Evolutionary conservation across 2,888 invertebrate genomes (phyloP).

Genomic region (Eumerus sabulonum): DNA sequence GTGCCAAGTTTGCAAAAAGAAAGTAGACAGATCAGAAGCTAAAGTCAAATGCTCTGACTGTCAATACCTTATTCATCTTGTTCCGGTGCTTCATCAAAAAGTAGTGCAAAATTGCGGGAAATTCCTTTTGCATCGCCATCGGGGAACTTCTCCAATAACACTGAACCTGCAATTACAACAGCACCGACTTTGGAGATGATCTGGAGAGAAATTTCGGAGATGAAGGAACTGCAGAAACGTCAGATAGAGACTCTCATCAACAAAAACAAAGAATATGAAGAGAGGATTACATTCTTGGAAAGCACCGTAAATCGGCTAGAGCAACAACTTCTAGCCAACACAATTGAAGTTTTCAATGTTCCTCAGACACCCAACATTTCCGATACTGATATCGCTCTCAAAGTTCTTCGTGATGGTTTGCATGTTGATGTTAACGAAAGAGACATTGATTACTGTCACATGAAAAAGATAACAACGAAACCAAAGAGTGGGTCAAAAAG

Average conservation of each 20-base stretch:
- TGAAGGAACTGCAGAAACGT: slow-evolving; percentile 10
- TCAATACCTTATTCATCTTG: too few relatives aligned
- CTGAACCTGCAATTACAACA: slow-evolving; percentile 5
- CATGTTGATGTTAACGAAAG: slow-evolving; percentile 5
- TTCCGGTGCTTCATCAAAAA: too few relatives aligned
- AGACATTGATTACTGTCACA: slow-evolving; percentile 7
- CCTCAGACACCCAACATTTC: slow-evolving; percentile 14
- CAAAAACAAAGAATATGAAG: slow-evolving; percentile 11
- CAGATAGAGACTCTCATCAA: slow-evolving; percentile 11
- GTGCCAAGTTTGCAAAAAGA: too few relatives aligned
- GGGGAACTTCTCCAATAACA: slow-evolving; percentile 9
- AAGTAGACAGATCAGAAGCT: too few relatives aligned
- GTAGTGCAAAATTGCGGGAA: too few relatives aligned
- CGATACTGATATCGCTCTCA: slow-evolving; percentile 6
- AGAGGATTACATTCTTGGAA: slow-evolving; percentile 1
- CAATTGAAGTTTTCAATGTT: slow-evolving; percentile 4
- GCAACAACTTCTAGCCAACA: background rate
- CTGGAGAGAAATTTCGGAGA: slow-evolving; percentile 17
- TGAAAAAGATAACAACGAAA: slow-evolving; percentile 13
- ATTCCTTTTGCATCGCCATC: background rate
- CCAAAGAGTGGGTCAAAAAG: slow-evolving; percentile 1
- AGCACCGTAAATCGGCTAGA: slow-evolving; percentile 1
- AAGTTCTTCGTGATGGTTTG: slow-evolving; percentile 14
- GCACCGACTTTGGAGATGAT: slow-evolving; percentile 4
- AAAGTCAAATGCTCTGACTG: too few relatives aligned